Conservation (phyloP, 2,797 vertebrate genomes). For the Pteronotus mesoamericanus region DNA sequence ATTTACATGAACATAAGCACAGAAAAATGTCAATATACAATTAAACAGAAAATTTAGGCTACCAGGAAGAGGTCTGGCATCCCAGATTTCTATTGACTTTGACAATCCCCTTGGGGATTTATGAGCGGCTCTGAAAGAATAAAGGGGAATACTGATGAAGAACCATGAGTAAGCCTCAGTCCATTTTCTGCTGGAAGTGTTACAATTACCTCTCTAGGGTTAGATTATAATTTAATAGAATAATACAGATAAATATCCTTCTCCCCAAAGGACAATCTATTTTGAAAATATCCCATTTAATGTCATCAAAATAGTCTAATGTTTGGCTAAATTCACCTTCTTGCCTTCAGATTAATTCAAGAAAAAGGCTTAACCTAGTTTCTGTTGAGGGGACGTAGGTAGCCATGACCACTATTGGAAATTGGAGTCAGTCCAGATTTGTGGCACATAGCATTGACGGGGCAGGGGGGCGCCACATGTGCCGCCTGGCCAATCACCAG, state of each 20-base stretch:
- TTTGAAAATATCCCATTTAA: slow-evolving; percentile 26
- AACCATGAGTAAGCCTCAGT: background rate
- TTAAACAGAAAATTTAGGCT: background rate
- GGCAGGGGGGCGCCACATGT: background rate
- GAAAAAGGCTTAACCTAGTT: background rate
- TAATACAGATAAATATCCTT: background rate
- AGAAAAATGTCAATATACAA: background rate
- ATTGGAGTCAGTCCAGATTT: background rate
- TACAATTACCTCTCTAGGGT: background rate
- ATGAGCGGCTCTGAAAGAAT: background rate
- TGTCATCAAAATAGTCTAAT: background rate
- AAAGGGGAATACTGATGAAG: background rate
- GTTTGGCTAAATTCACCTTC: background rate
- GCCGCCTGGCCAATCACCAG: background rate
- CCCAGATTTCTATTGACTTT: background rate
- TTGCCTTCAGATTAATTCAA: background rate
- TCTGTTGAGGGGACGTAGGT: background rate
- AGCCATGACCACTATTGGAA: background rate
- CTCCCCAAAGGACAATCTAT: background rate
- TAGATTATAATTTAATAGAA: background rate
- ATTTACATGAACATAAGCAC: background rate
- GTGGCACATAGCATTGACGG: background rate
- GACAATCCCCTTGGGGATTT: background rate
- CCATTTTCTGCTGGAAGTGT: background rate
- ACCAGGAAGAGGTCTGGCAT: background rate